Evolutionary conservation across 2,888 invertebrate genomes (phyloP).

Genomic region (Salpingus planirostris): DNA sequence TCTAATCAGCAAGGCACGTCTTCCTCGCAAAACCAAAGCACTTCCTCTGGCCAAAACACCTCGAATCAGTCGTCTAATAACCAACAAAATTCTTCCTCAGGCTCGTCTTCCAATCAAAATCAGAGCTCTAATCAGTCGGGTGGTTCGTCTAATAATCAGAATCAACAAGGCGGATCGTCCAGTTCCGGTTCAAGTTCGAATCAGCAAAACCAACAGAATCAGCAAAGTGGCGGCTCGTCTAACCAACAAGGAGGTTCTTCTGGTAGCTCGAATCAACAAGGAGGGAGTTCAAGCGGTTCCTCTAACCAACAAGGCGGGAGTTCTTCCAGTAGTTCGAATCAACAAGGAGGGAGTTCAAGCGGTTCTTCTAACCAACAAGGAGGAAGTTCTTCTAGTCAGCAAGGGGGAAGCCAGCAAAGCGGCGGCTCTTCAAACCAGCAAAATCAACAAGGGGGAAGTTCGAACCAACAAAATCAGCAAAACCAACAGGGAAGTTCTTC

Average conservation of each 20-base stretch:
- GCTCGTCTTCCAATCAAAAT: constrained; percentile 11
- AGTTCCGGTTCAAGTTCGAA: constrained; percentile 2
- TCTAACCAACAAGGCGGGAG: constrained; percentile 8
- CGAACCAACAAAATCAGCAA: constrained; percentile 6
- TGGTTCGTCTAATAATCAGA: constrained; percentile 2
- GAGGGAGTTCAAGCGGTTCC: not conserved
- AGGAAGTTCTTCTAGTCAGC: constrained; percentile 5
- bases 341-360: constrained; percentile 4
- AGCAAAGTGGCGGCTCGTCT: not conserved
- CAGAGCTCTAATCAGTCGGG: constrained; percentile 3
- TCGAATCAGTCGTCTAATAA: not conserved
- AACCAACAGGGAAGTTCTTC: constrained; percentile 14
- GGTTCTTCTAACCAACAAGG: constrained; percentile 5
- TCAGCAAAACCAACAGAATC: constrained; percentile 4
- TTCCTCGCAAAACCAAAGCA: too few relatives aligned
- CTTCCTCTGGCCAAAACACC: not conserved
- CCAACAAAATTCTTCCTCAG: constrained; percentile 9
- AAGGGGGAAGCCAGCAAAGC: constrained; percentile 28
- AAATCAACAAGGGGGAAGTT: constrained; percentile 10
- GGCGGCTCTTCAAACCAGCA: constrained; percentile 9
- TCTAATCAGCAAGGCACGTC: constrained; percentile 4
- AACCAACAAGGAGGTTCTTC: constrained; percentile 5
- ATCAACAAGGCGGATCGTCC: constrained; percentile 4
- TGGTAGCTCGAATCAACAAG: constrained; percentile 7
- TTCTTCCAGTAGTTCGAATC: constrained; percentile 7